Conservation (phyloP, 2,797 vertebrate species). For the Gambelia wislizenii region DNA sequence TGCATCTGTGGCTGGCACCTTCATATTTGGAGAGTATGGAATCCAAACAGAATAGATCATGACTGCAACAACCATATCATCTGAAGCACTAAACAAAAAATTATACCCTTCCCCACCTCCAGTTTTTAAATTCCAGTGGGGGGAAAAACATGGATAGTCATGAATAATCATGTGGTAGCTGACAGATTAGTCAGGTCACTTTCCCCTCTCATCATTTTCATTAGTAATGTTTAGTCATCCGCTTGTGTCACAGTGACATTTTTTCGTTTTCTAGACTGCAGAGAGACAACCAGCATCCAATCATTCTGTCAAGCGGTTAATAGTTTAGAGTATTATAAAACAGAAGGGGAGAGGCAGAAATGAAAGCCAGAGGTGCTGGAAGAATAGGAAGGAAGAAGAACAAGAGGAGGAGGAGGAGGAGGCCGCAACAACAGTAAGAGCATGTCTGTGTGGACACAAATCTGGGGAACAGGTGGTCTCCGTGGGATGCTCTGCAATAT, state of each 20-base stretch:
- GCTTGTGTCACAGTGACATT: conserved; percentile 6
- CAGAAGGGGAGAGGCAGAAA: not conserved
- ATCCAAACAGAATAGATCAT: not conserved
- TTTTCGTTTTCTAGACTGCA: not conserved
- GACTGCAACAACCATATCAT: conserved; percentile 17
- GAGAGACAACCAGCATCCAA: not conserved
- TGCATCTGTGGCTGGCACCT: too few relatives aligned
- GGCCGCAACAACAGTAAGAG: not conserved
- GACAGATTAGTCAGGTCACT: conserved; percentile 25
- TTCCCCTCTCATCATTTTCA: conserved; percentile 18
- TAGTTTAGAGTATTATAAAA: conserved; percentile 1
- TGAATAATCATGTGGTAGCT: not conserved
- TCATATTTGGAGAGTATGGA: too few relatives aligned
- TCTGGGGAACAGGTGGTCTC: not conserved
- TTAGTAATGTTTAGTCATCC: not conserved
- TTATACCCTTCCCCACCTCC: not conserved
- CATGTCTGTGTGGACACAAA: not conserved
- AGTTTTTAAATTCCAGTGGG: conserved; percentile 1
- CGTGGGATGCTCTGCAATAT: not conserved
- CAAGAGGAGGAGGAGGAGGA: too few relatives aligned
- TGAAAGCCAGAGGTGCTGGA: not conserved
- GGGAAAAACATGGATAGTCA: conserved; percentile 38
- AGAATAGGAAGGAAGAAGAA: not conserved
- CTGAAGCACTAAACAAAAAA: conserved; percentile 25
- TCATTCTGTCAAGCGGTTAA: not conserved